Percentiles rank a stretch among this genome's conserved stretches.
Evolutionary conservation across 2,113 vertebrate genomes (phyloP).

Genomic region (Castor canadensis): DNA sequence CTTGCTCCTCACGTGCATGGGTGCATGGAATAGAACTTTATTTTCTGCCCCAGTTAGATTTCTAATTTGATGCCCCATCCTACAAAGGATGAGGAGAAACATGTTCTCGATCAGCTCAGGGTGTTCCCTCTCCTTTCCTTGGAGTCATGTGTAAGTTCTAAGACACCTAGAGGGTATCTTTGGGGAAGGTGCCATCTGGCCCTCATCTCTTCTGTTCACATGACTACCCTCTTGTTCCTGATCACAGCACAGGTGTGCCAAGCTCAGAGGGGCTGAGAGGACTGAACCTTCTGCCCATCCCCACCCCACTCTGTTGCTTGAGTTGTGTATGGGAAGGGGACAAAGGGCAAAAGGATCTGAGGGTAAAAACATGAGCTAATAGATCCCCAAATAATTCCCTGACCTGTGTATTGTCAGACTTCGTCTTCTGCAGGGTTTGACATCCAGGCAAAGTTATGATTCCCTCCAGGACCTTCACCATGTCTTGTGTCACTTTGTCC

Average conservation of each 20-base stretch:
- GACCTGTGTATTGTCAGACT: too few relatives aligned
- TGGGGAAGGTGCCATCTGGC: background rate
- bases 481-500: background rate
- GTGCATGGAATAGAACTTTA: background rate
- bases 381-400: rapidly evolving
- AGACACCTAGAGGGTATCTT: background rate
- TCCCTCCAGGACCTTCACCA: background rate
- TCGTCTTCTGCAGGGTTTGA: rapidly evolving
- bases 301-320: background rate
- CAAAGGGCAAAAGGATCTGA: background rate
- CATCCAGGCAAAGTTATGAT: background rate
- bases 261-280: background rate
- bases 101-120: background rate
- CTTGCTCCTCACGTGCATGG: rapidly evolving
- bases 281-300: background rate
- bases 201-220: background rate
- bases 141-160: background rate
- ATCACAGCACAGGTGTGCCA: background rate
- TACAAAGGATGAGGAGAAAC: background rate
- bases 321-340: rapidly evolving
- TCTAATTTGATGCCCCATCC: background rate
- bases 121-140: background rate
- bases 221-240: rapidly evolving
- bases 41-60: background rate
- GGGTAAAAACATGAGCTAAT: background rate